Percentiles rank a stretch among this genome's conserved stretches.
These are phyloP conservation scores for Axea sp. DNA, from an alignment of 2,888 invertebrate species.

Conservation along the genomic window DNA sequence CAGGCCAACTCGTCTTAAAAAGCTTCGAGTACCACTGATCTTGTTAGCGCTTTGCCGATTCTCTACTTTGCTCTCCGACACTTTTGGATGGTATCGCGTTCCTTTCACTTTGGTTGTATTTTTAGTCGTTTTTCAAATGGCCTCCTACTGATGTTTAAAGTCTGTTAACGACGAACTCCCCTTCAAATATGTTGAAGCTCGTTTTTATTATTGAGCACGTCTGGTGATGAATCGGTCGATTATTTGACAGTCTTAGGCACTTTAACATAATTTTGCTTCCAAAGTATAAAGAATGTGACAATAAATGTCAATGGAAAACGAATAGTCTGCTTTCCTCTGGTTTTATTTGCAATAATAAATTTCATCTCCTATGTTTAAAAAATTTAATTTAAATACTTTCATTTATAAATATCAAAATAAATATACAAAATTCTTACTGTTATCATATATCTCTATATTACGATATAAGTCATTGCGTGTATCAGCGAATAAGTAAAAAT, in stretches of 20 bases:
- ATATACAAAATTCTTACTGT: too few relatives aligned
- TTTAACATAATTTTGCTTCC: too few relatives aligned
- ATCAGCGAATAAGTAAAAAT: too few relatives aligned
- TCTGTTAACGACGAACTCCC: constrained; percentile 36
- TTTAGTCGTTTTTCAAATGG: constrained; percentile 52
- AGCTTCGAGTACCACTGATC: constrained; percentile 55
- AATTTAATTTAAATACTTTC: too few relatives aligned
- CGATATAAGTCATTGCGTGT: too few relatives aligned
- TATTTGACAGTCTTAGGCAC: background rate
- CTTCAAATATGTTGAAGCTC: constrained; percentile 12
- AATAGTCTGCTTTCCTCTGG: too few relatives aligned
- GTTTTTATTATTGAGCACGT: constrained; percentile 11
- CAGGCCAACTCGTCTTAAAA: constrained; percentile 50
- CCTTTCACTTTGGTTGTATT: constrained; percentile 38
- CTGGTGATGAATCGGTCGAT: background rate
- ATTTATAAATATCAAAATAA: too few relatives aligned
- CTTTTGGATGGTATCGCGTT: constrained; percentile 38
- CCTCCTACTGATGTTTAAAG: constrained; percentile 30
- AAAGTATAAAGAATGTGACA: too few relatives aligned
- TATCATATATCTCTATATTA: too few relatives aligned
- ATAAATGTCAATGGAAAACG: too few relatives aligned
- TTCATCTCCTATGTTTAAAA: too few relatives aligned
- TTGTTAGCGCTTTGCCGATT: constrained; percentile 52
- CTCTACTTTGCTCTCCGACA: constrained; percentile 33
- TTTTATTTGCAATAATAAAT: too few relatives aligned